phyloP scores from a whole-genome alignment of 2,888 invertebrate species.

The Nemurella pictetii region DNA sequence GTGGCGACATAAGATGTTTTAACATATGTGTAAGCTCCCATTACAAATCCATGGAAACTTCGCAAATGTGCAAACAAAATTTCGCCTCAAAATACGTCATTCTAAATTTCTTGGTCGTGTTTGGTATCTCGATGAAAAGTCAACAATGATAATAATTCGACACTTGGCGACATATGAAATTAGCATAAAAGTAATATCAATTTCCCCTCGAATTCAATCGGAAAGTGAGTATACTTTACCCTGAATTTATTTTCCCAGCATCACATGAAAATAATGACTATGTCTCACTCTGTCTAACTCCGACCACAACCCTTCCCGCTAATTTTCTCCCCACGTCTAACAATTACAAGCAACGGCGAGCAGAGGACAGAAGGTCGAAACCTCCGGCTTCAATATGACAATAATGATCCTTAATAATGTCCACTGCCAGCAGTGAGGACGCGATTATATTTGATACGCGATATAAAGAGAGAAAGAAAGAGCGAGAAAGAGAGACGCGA shows the following conservation, averaged over 20 bases:
- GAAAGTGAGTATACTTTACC: constrained; percentile 16
- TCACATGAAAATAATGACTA: constrained; percentile 34
- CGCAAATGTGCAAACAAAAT: neutral
- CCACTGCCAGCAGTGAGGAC: constrained; percentile 29
- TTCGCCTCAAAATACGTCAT: neutral
- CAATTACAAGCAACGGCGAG: constrained; percentile 4
- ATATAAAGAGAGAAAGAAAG: constrained; percentile 23
- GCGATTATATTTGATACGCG: constrained; percentile 16
- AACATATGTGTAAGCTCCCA: neutral
- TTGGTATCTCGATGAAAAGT: too few species aligned
- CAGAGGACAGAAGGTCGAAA: constrained; percentile 36
- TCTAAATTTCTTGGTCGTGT: neutral
- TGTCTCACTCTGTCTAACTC: constrained; percentile 18
- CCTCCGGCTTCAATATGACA: constrained; percentile 39
- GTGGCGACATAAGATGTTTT: constrained; percentile 14
- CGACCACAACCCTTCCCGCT: constrained; percentile 39
- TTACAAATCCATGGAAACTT: neutral
- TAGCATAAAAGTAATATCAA: neutral
- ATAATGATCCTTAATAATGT: constrained; percentile 42
- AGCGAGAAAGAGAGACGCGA: constrained; percentile 17
- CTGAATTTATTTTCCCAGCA: constrained; percentile 34
- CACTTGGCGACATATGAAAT: neutral
- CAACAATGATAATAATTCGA: neutral
- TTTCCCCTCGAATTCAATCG: neutral
- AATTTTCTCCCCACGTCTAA: constrained; percentile 38